Percentiles rank a stretch among this genome's conserved stretches.
Evolutionary conservation across 1,140 invertebrate species (phyloP).

Genomic region (Stenopsyche tienmushanensis): DNA sequence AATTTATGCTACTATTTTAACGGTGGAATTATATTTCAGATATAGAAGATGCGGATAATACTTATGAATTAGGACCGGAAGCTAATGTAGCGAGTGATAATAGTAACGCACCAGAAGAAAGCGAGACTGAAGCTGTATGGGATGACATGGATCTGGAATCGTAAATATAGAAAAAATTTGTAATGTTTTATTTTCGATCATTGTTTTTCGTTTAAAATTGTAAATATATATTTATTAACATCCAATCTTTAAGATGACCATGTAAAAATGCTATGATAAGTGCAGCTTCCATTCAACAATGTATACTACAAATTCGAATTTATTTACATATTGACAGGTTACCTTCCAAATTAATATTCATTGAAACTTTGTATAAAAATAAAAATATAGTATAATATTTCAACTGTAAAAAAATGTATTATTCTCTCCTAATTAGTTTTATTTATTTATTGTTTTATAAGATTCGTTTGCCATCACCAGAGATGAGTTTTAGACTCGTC

Average conservation of each 20-base stretch:
- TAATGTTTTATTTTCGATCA: neutral
- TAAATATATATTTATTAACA: conserved; percentile 5
- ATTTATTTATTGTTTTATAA: neutral
- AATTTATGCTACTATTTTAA: conserved; percentile 46
- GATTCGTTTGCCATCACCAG: neutral
- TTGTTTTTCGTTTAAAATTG: too few relatives aligned
- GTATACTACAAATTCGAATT: too few relatives aligned
- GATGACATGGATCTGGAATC: conserved; percentile 60
- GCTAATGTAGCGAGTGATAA: conserved; percentile 54
- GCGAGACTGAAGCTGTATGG: conserved; percentile 64
- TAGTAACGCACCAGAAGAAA: conserved; percentile 59
- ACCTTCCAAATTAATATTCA: too few relatives aligned
- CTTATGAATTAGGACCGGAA: conserved; percentile 59
- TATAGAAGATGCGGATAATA: conserved; percentile 58
- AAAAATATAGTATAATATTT: too few relatives aligned
- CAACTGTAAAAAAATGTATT: too few relatives aligned
- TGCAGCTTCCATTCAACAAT: too few relatives aligned
- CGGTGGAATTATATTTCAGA: too few relatives aligned
- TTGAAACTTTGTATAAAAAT: too few relatives aligned
- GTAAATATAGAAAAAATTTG: too few relatives aligned
- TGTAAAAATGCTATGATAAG: too few relatives aligned
- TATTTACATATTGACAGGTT: too few relatives aligned
- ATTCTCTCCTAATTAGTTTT: neutral
- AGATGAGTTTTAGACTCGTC: too few relatives aligned
- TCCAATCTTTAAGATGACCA: neutral